Evolutionary conservation across 2,113 vertebrate genomes (phyloP).

Genomic region (Lycaon pictus): DNA sequence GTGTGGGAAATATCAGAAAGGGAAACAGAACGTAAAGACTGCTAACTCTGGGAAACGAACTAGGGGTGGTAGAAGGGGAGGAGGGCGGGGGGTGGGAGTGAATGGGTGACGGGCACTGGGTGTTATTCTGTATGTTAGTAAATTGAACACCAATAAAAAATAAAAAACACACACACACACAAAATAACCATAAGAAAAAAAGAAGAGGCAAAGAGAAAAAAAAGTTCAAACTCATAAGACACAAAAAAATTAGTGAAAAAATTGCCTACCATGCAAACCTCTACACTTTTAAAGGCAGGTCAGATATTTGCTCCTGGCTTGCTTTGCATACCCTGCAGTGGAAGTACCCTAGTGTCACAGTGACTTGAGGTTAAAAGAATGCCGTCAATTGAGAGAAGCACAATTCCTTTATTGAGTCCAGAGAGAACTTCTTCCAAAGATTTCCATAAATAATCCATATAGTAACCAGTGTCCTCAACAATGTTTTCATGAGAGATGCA

Average conservation of each 20-base stretch:
- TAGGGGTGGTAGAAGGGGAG: too few relatives aligned
- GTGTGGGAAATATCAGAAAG: too few relatives aligned
- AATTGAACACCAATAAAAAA: too few relatives aligned
- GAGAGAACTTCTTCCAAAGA: background rate
- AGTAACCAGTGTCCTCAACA: background rate
- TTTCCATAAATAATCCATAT: conserved; percentile 23
- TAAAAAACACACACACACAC: too few relatives aligned
- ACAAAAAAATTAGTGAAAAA: background rate
- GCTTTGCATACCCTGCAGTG: background rate
- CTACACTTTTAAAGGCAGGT: rapidly evolving
- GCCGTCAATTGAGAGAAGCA: background rate
- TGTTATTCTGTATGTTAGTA: too few relatives aligned
- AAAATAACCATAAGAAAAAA: background rate
- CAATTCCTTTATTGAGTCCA: background rate
- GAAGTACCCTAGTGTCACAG: background rate
- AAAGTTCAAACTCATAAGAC: background rate
- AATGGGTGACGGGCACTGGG: too few relatives aligned
- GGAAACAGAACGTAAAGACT: too few relatives aligned
- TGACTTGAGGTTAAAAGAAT: background rate
- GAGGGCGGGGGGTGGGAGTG: too few relatives aligned
- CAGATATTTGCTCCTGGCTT: background rate
- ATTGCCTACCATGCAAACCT: background rate
- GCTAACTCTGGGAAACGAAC: too few relatives aligned
- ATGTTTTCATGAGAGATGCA: background rate
- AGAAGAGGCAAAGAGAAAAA: background rate